These are phyloP conservation scores for Malurus cyaneus DNA, from an alignment of 2,113 vertebrate species.

Conservation along the genomic window DNA sequence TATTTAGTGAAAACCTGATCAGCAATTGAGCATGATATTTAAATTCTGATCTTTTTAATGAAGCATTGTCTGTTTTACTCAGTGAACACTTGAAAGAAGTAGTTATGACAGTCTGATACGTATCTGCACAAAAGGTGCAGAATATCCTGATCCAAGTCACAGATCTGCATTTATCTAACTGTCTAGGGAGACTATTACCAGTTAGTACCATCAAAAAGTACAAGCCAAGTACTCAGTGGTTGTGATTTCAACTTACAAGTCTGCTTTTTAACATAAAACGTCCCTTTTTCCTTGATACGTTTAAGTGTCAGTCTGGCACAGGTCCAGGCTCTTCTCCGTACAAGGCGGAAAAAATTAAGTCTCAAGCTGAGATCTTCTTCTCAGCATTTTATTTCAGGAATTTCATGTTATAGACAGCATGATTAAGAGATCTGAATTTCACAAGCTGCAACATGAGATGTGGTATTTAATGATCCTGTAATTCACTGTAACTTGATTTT, in stretches of 20 bases:
- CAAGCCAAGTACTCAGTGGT: not conserved
- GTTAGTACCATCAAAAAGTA: not conserved
- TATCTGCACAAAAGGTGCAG: not conserved
- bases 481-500: not conserved
- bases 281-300: not conserved
- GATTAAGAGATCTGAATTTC: not conserved
- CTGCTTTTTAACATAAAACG: not conserved
- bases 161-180: not conserved
- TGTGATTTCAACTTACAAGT: not conserved
- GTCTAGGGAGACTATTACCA: not conserved
- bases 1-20: not conserved
- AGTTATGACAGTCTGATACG: not conserved
- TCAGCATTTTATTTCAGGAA: not conserved
- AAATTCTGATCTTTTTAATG: not conserved
- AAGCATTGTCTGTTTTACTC: not conserved
- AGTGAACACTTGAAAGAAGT: not conserved
- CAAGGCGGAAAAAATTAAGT: not conserved
- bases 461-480: fast-evolving
- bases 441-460: not conserved
- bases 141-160: not conserved
- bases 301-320: not conserved
- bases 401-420: not conserved
- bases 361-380: not conserved
- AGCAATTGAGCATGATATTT: not conserved
- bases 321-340: not conserved